phyloP scores from a whole-genome alignment of 2,888 invertebrate species.

The Synanthedon tipuliformis region DNA sequence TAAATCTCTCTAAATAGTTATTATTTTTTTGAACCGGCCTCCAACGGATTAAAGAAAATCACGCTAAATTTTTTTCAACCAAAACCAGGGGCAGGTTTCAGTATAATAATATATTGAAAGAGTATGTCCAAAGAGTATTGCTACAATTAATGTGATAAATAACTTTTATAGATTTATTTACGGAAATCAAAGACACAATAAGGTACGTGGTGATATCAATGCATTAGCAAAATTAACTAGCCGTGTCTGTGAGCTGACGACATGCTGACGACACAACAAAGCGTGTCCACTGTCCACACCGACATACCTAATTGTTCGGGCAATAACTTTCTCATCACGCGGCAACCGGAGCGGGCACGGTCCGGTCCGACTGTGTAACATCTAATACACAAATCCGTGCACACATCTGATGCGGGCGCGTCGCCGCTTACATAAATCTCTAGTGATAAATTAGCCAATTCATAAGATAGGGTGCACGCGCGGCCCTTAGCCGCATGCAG shows the following conservation, averaged over 20 bases:
- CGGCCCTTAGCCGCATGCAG: constrained; percentile 27
- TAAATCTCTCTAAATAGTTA: no score
- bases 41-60: no score
- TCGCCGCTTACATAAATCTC: constrained; percentile 47
- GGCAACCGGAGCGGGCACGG: constrained; percentile 6
- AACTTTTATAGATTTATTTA: no score
- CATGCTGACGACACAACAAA: constrained; percentile 16
- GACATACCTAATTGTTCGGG: constrained; percentile 17
- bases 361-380: constrained; percentile 1
- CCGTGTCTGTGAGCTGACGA: constrained; percentile 1
- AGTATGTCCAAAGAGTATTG: no score
- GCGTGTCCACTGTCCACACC: constrained; percentile 23
- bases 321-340: constrained; percentile 24
- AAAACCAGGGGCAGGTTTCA: no score
- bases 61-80: no score
- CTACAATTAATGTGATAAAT: no score
- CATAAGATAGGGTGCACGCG: constrained; percentile 45
- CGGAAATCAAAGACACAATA: no score
- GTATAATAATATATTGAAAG: no score
- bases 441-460: constrained; percentile 53
- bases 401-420: constrained; percentile 39
- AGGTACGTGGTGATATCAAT: constrained; percentile 10
- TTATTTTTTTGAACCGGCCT: no score
- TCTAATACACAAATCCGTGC: constrained; percentile 9
- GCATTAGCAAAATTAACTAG: constrained; percentile 29